Conservation (phyloP, 2,888 invertebrate genomes). For the Empis livida region DNA sequence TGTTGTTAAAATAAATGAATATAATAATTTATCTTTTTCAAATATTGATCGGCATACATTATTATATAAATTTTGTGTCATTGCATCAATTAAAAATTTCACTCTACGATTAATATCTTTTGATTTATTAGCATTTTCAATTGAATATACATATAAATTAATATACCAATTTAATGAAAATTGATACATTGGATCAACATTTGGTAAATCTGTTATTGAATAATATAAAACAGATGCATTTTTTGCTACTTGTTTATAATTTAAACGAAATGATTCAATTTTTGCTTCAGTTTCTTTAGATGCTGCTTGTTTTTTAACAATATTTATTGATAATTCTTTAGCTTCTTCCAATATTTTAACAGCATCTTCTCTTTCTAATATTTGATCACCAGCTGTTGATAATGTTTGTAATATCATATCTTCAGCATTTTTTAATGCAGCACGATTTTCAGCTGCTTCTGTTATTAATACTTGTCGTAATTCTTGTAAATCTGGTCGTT, state of each 20-base stretch:
- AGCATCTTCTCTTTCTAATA: slow-evolving; percentile 81
- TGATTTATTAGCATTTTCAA: slow-evolving; percentile 36
- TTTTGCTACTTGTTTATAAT: slow-evolving; percentile 75
- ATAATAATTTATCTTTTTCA: slow-evolving; percentile 77
- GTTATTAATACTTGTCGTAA: slow-evolving; percentile 65
- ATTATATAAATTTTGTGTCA: slow-evolving; percentile 69
- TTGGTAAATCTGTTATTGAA: slow-evolving; percentile 72
- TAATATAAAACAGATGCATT: slow-evolving; percentile 80
- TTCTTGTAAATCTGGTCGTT: slow-evolving; percentile 79
- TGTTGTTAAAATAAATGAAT: slow-evolving; percentile 61
- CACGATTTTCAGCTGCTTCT: slow-evolving; percentile 66
- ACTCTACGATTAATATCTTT: slow-evolving; percentile 64
- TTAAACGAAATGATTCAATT: slow-evolving; percentile 67
- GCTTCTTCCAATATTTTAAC: slow-evolving; percentile 79
- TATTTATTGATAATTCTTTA: slow-evolving; percentile 67
- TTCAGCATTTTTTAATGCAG: slow-evolving; percentile 72
- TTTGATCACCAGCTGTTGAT: slow-evolving; percentile 71
- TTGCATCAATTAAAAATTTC: slow-evolving; percentile 61
- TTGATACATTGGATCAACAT: slow-evolving; percentile 90
- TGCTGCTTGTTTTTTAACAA: slow-evolving; percentile 69
- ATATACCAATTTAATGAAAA: slow-evolving; percentile 90
- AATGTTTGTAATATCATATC: slow-evolving; percentile 78
- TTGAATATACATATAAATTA: slow-evolving; percentile 42
- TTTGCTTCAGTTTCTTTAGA: slow-evolving; percentile 71
- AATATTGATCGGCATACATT: slow-evolving; percentile 85